Percentiles rank a stretch among this genome's conserved stretches.
Conservation (phyloP, 2,797 vertebrate genomes). For the Platyrinchus mystaceus region DNA sequence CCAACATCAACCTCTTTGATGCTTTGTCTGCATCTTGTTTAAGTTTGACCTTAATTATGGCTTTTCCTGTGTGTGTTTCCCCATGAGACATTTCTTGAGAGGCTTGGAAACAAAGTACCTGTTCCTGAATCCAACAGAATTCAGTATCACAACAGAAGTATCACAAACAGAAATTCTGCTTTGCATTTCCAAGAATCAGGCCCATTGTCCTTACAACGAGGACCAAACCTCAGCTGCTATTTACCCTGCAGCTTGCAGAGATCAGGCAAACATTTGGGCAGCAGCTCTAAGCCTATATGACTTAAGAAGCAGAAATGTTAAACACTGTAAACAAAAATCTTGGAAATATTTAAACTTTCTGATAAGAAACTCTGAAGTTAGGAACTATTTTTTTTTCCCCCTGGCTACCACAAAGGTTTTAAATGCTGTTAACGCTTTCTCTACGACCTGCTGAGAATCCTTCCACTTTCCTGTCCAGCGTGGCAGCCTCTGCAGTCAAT, state of each 20-base stretch:
- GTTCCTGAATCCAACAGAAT: not conserved
- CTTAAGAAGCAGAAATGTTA: constrained; percentile 2
- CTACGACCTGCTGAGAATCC: not conserved
- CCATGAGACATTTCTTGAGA: not conserved
- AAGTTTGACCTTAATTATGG: not conserved
- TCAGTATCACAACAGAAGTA: not conserved
- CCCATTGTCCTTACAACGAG: not conserved
- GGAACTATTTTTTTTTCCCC: not conserved
- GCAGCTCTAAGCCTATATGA: not conserved
- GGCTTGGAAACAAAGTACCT: not conserved
- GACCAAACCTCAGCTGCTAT: constrained; percentile 1
- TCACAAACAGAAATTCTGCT: not conserved
- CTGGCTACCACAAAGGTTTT: not conserved
- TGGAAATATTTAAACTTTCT: constrained; percentile 4
- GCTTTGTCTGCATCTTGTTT: not conserved
- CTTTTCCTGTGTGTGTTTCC: not conserved
- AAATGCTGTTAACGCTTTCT: not conserved
- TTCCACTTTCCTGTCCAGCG: not conserved
- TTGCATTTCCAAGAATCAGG: not conserved
- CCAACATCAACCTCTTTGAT: not conserved
- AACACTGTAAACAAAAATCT: not conserved
- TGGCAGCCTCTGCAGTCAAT: not conserved
- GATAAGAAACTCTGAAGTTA: not conserved
- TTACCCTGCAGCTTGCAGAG: constrained; percentile 4
- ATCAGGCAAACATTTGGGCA: not conserved